Base-by-base conservation (phyloP, 2,113 vertebrate species). In the Xiphophorus maculatus region DNA sequence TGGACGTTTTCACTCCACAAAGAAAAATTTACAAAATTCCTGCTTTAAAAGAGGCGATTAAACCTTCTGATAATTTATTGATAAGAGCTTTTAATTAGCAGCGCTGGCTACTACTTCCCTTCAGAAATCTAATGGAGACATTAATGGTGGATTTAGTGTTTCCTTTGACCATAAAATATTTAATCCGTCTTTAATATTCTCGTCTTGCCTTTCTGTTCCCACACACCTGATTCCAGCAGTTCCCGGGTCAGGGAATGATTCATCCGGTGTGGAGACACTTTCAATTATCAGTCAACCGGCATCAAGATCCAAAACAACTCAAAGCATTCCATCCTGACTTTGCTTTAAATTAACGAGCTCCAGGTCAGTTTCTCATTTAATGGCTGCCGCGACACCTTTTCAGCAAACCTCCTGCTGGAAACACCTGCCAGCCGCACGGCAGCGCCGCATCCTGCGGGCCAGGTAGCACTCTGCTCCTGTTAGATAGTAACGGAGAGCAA, bases 381-480 rank as follows among this genome's bases (percentile, higher is more conserved):
- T 29, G 62, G 29, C 29, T 10, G 29, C 29, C 22, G 62, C 62
- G 10, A 63, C 62, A 63, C 51, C 51, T 58, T 58, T n/a, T 10
- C 51, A 58, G 51, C 51, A n/a, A 58, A 58, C 22, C 51, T 58
- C 51, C 51, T n/a, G 25, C 29, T 32, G 30, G 29, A 63, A 63
- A 17, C 14, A 63, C 61, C 61, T 63, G 61, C n/a, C 61, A 63
- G 28, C 61, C 2, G 29, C 29, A 9, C 29, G 3, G 62, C 62
- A 37, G 54, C 44, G 66, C 48, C 68, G 63, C 27, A 80, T 83
- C 78, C 80, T 72, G 29, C 42, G 76, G 77, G 71, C 81, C 70
- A 10, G 65, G 35, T 68, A 40, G 74, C 85, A 79, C 84, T 79
- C 74, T 85, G 87, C 74, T 88, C 71, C 25, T 58, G 51, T n/a